Percentiles rank a stretch among this genome's conserved stretches.
Conservation (phyloP, 2,888 invertebrate species). For the Hirtodrosophila trivittata region DNA sequence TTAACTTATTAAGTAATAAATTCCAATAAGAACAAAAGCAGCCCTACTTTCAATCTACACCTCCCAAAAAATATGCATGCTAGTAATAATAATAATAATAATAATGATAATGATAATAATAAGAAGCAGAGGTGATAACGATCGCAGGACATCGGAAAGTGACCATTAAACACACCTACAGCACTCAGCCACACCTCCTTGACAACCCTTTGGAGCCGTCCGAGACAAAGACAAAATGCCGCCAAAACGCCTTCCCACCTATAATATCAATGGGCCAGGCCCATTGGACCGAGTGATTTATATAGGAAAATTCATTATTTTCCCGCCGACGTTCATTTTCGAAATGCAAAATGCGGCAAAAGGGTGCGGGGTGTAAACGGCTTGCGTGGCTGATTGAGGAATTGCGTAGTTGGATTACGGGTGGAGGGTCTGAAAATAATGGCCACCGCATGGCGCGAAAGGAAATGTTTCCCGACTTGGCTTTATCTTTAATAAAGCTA, state of each 20-base stretch:
- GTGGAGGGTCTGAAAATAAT: conserved; percentile 41
- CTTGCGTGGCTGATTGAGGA: neutral
- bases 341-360: conserved; percentile 62
- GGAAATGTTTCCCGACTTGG: conserved; percentile 52
- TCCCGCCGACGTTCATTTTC: conserved; percentile 56
- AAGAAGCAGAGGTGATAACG: conserved; percentile 64
- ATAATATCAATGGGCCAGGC: conserved; percentile 70
- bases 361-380: neutral
- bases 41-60: conserved; percentile 21
- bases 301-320: conserved; percentile 77
- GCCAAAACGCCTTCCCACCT: conserved; percentile 28
- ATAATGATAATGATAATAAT: conserved; percentile 44
- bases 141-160: conserved; percentile 75
- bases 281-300: conserved; percentile 78
- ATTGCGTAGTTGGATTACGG: neutral
- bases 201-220: conserved; percentile 48
- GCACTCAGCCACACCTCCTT: conserved; percentile 33
- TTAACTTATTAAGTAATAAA: conserved; percentile 78
- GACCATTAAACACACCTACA: conserved; percentile 78
- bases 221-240: conserved; percentile 51
- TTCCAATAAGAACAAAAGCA: conserved; percentile 69
- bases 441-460: conserved; percentile 50
- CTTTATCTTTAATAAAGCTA: conserved; percentile 77
- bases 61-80: conserved; percentile 41
- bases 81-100: conserved; percentile 57